Evolutionary conservation across 2,113 vertebrate genomes (phyloP), one percentile per base, ranked within the genome.

Genomic region (Tragelaphus scriptus): DNA sequence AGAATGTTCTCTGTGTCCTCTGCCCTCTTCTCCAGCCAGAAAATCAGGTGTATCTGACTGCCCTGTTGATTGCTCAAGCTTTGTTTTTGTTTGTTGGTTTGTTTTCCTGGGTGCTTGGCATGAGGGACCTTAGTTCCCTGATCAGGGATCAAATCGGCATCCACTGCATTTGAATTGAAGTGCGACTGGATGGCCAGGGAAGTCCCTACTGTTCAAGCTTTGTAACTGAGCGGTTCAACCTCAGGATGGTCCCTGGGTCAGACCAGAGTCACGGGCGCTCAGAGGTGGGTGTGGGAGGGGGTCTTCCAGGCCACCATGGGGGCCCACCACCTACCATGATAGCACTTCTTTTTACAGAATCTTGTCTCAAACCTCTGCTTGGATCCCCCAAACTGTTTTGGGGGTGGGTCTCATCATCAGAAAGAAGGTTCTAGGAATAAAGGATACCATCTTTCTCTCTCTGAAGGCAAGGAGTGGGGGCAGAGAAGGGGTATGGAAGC

Each of bases 401-500:
- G 47, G 47, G 58, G 23, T 36, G 59, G 47, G 23, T 32, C 40
- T 71, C 58, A n/a, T 26, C 36, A 4, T 32, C 16, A 61, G 59
- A 82, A 84, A 86, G 30, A 4, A 3, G 7, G 23, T 44, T 21
- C 80, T 19, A 68, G 36, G 44, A 68, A 0, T 85, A 36, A 30
- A 3, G 25, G 79, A 32, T 0, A 6, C n/a, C 9, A 1, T 4
- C 1, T 16, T 16, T 77, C 56, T 86, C 30, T 85, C 49, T 77
- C 55, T 58, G 21, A 21, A 1, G 30, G 51, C 32, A 84, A 30
- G 75, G 3, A 14, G 16, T 23, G 2, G 14, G 36, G 47, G 53
- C 6, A 36, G 47, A 81, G 3, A 71, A 0, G 3, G 5, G 5
- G 5, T 2, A 2, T 5, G n/a, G 49, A 86, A 40, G 13, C 2